These are phyloP conservation scores for Sialia sialis DNA, from an alignment of 2,113 vertebrate genomes.

Conservation along the genomic window DNA sequence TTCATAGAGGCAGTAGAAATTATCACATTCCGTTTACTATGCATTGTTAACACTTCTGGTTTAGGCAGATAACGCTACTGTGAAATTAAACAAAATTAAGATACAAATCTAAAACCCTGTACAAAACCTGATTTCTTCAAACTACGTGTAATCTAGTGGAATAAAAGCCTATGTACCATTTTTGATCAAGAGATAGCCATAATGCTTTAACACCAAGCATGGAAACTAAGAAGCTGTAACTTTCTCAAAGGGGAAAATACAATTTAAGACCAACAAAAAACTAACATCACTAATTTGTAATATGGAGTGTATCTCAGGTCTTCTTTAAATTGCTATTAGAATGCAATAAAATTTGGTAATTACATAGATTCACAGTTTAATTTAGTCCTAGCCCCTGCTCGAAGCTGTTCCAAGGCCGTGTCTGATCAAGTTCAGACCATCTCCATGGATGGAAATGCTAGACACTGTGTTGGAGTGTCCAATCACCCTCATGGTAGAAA, in stretches of 20 bases:
- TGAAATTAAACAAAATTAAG: constrained; percentile 8
- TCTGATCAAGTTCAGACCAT: background rate
- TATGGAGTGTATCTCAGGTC: background rate
- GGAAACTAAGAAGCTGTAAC: background rate
- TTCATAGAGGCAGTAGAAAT: background rate
- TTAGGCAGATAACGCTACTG: background rate
- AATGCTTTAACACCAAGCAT: background rate
- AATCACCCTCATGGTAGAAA: background rate
- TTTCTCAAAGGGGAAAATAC: background rate
- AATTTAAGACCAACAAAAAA: background rate
- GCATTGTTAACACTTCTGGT: background rate
- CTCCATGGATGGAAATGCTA: background rate
- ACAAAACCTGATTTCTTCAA: background rate
- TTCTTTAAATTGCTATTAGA: background rate
- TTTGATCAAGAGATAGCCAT: background rate
- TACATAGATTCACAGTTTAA: background rate
- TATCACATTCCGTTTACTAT: background rate
- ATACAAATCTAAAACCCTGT: background rate
- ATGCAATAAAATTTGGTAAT: background rate
- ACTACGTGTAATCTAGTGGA: background rate
- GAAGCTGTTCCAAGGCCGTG: background rate
- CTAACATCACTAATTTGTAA: background rate
- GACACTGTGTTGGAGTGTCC: background rate
- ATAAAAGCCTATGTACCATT: background rate
- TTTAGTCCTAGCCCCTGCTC: background rate